These are phyloP conservation scores for Gallinago nigripennis DNA, from an alignment of 2,797 vertebrate genomes.

Conservation along the genomic window DNA sequence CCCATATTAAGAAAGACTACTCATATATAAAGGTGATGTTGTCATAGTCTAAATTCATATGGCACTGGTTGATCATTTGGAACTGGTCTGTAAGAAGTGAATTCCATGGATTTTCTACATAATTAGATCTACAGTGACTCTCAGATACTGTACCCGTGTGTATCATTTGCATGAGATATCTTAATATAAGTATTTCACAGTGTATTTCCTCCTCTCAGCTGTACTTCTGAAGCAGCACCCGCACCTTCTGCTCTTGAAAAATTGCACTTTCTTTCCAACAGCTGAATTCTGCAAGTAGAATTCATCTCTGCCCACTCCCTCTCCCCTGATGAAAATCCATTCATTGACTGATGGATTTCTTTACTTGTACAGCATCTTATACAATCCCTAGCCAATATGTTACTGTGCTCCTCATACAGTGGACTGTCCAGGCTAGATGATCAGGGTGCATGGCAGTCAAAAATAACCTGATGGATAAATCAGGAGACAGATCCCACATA, in stretches of 20 bases:
- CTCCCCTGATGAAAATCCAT: neutral
- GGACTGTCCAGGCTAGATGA: neutral
- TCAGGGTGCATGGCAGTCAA: neutral
- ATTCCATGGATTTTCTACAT: neutral
- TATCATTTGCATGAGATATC: neutral
- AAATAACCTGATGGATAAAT: neutral
- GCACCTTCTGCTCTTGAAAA: conserved; percentile 32
- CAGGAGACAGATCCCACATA: neutral
- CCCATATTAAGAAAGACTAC: neutral
- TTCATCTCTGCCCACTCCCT: neutral
- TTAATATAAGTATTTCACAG: conserved; percentile 28
- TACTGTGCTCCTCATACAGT: neutral
- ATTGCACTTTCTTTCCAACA: neutral
- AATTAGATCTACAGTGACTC: neutral
- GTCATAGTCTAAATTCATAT: neutral
- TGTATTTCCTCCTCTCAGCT: conserved; percentile 9
- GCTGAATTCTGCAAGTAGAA: conserved; percentile 6
- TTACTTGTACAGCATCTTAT: neutral
- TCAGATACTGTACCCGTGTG: neutral
- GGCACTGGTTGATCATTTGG: neutral
- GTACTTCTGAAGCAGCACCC: conserved; percentile 8
- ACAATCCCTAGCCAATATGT: neutral
- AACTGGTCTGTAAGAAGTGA: neutral
- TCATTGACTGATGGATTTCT: neutral
- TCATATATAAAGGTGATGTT: neutral